Evolutionary conservation across 1,140 invertebrate genomes (phyloP), one percentile per base, ranked within the genome.

Genomic region (Schlechtendalia chinensis): DNA sequence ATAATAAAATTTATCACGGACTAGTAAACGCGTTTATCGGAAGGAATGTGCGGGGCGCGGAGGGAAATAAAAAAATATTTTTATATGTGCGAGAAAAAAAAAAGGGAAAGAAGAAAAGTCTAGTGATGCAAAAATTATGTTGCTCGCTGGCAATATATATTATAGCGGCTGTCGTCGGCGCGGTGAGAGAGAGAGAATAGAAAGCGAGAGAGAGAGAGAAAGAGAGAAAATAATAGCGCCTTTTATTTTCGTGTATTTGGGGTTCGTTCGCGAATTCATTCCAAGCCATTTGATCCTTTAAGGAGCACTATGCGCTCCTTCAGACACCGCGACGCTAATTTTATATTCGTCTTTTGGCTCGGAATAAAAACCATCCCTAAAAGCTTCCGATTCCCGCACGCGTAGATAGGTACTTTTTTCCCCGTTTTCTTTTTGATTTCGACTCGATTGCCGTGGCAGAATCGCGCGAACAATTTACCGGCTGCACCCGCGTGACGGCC

Each of bases 181-280:
- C n/a, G n/a, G n/a, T n/a, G n/a, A n/a, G n/a, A n/a, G n/a, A n/a
- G n/a, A n/a, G n/a, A n/a, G n/a, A n/a, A n/a, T n/a, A n/a, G n/a
- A n/a, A n/a, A n/a, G n/a, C n/a, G n/a, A n/a, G n/a, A n/a, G n/a
- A n/a, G n/a, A n/a, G n/a, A n/a, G n/a, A n/a, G n/a, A n/a, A n/a
- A n/a, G n/a, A 59, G 24, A 10, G 45, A 39, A 77, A 61, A 79
- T 79, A 63, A 79, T 79, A 61, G 75, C 45, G 75, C 75, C 75
- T 79, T 79, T 79, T 79, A 79, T 79, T 79, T 79, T 63, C 75
- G 54, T 79, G 75, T 79, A 79, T 63, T n/a, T 79, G 58, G 75
- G 75, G 75, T 79, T 79, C 58, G 75, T 79, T 79, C 39, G 39
- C 58, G 45, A 79, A 47, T 79, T 50, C 32, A 63, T 79, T 79